Conservation (phyloP, 2,888 invertebrate genomes). For the Baronia brevicornis region DNA sequence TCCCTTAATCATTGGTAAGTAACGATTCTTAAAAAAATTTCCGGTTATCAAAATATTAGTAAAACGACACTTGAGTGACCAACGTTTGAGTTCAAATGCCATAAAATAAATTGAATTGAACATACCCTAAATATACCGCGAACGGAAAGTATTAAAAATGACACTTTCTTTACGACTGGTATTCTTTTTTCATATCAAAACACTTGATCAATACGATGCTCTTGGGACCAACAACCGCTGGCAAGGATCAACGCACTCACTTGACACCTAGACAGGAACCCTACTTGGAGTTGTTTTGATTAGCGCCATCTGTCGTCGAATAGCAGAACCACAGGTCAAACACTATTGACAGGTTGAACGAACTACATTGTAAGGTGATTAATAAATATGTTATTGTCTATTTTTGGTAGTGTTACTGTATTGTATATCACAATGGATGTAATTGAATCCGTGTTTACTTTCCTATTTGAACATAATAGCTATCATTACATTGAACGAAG, state of each 20-base stretch:
- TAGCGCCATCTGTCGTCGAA: conserved; percentile 33
- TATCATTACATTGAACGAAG: conserved; percentile 11
- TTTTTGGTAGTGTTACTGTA: conserved; percentile 23
- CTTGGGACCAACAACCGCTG: conserved; percentile 41
- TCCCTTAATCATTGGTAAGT: no score
- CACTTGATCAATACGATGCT: conserved; percentile 23
- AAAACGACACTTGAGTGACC: neutral
- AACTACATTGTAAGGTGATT: conserved; percentile 22
- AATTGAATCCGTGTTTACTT: conserved; percentile 22
- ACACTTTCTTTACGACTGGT: conserved; percentile 32
- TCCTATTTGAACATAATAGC: conserved; percentile 16
- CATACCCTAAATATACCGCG: conserved; percentile 4
- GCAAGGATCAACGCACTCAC: conserved; percentile 48
- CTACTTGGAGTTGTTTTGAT: conserved; percentile 28
- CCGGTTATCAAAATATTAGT: no score
- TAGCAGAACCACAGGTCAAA: conserved; percentile 27
- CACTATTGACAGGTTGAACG: conserved; percentile 23
- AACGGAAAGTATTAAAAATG: conserved; percentile 26
- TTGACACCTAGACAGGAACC: conserved; percentile 30
- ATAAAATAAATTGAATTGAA: conserved; percentile 11
- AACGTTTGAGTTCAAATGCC: conserved; percentile 1
- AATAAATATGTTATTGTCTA: conserved; percentile 28
- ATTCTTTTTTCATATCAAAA: conserved; percentile 29
- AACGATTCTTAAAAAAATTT: no score
- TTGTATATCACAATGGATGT: conserved; percentile 20